These are phyloP conservation scores for Augochlora pura DNA, from an alignment of 1,140 invertebrate genomes.

Conservation along the genomic window DNA sequence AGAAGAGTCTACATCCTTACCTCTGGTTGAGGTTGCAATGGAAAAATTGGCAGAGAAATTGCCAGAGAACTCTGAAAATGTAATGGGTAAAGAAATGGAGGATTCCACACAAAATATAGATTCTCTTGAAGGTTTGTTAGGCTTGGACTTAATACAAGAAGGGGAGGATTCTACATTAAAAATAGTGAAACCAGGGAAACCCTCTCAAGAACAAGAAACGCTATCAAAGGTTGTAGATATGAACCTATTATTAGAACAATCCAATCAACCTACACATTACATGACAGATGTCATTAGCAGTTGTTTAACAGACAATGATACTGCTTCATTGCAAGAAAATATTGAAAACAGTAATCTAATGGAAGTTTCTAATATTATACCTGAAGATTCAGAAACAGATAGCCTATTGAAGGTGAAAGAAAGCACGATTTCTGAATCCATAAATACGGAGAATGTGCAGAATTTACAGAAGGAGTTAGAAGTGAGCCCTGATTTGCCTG, in stretches of 20 bases:
- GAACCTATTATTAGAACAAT: conserved; percentile 44
- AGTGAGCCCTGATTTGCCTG: conserved; percentile 11
- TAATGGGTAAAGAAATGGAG: conserved; percentile 44
- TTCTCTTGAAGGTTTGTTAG: conserved; percentile 59
- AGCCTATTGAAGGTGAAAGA: conserved; percentile 28
- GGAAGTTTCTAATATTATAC: conserved; percentile 10
- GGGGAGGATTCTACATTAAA: conserved; percentile 49
- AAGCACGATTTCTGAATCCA: conserved; percentile 14
- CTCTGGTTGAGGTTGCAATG: conserved; percentile 12
- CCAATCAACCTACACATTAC: conserved; percentile 33
- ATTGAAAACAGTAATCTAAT: conserved; percentile 5
- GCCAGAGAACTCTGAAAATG: conserved; percentile 40
- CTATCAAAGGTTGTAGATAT: conserved; percentile 42
- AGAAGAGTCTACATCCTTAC: conserved; percentile 16
- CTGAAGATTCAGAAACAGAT: conserved; percentile 3
- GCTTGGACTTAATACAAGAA: conserved; percentile 58
- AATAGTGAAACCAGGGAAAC: conserved; percentile 36
- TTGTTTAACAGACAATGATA: conserved; percentile 43
- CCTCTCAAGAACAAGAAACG: conserved; percentile 24
- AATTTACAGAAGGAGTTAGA: conserved; percentile 38
- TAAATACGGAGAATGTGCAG: conserved; percentile 16
- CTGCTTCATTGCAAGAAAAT: conserved; percentile 37
- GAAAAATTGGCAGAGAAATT: conserved; percentile 54
- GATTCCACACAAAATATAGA: conserved; percentile 54
- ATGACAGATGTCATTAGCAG: conserved; percentile 50